Conservation (phyloP, 2,797 vertebrate genomes). For the Luscinia luscinia region DNA sequence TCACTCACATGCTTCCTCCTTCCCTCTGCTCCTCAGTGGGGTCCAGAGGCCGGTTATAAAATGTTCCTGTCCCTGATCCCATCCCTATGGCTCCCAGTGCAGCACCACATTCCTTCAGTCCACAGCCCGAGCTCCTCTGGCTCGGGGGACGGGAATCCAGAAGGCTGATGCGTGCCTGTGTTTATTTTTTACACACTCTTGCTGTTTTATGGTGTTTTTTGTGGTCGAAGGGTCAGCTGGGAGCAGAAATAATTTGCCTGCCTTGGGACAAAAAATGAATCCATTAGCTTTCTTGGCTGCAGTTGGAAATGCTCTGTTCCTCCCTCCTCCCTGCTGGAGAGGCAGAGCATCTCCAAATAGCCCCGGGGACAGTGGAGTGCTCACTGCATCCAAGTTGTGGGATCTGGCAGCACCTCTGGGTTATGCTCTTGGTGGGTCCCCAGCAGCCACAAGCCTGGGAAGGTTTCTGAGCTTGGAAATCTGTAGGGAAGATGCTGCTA, state of each 20-base stretch:
- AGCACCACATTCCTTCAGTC: constrained; percentile 48
- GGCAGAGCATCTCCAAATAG: constrained; percentile 41
- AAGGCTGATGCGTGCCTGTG: constrained; percentile 57
- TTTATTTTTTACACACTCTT: constrained; percentile 68
- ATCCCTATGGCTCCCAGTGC: not conserved
- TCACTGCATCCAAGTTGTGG: not conserved
- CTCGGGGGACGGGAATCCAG: not conserved
- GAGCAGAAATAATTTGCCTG: constrained; percentile 68
- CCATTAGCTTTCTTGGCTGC: constrained; percentile 59
- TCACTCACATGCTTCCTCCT: not conserved
- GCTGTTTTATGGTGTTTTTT: constrained; percentile 68
- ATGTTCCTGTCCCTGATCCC: constrained; percentile 8
- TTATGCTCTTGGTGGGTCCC: not conserved
- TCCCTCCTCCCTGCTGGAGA: constrained; percentile 1
- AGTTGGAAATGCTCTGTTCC: constrained; percentile 15
- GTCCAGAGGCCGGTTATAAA: constrained; percentile 40
- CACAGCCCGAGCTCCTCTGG: not conserved
- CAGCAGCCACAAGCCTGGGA: not conserved
- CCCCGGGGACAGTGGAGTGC: not conserved
- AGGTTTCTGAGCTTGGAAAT: not conserved
- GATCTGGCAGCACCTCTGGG: constrained; percentile 8
- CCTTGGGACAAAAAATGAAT: constrained; percentile 54
- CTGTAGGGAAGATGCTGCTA: not conserved
- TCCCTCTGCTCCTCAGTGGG: not conserved
- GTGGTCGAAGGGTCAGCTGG: constrained; percentile 58